Conservation (phyloP, 1,140 invertebrate species). For the Ptiloglossa arizonensis region DNA sequence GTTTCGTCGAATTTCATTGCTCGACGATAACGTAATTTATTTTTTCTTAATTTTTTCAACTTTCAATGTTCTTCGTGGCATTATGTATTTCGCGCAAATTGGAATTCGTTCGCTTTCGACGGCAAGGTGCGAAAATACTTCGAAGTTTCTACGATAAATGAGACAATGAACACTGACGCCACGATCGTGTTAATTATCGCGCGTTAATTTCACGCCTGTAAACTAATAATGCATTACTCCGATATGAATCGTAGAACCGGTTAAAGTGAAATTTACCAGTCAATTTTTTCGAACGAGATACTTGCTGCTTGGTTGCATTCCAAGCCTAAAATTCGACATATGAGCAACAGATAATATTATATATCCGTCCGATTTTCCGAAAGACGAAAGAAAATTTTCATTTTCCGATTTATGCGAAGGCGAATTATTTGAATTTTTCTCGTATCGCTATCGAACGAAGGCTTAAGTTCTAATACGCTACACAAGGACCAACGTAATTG, state of each 20-base stretch:
- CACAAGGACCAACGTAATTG: too few species aligned
- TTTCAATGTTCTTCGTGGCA: too few species aligned
- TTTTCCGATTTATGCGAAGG: neutral
- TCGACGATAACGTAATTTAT: too few species aligned
- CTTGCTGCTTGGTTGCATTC: conserved; percentile 1
- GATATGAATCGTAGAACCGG: neutral
- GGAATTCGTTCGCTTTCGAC: too few species aligned
- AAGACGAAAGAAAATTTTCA: too few species aligned
- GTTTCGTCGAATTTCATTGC: too few species aligned
- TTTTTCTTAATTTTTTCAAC: too few species aligned
- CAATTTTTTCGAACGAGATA: conserved; percentile 7
- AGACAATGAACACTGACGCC: neutral
- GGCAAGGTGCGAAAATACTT: too few species aligned
- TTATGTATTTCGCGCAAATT: too few species aligned
- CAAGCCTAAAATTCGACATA: neutral
- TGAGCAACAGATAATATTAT: neutral
- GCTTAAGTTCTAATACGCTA: too few species aligned
- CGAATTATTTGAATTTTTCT: neutral
- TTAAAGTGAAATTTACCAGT: neutral
- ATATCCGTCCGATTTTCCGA: too few species aligned
- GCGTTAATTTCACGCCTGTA: neutral
- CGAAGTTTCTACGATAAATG: neutral
- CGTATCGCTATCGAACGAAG: neutral
- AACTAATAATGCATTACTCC: neutral
- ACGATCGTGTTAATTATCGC: neutral